Evolutionary conservation across 2,888 invertebrate genomes (phyloP), one percentile per base, ranked within the genome.

Genomic region (Eristalis intricaria): DNA sequence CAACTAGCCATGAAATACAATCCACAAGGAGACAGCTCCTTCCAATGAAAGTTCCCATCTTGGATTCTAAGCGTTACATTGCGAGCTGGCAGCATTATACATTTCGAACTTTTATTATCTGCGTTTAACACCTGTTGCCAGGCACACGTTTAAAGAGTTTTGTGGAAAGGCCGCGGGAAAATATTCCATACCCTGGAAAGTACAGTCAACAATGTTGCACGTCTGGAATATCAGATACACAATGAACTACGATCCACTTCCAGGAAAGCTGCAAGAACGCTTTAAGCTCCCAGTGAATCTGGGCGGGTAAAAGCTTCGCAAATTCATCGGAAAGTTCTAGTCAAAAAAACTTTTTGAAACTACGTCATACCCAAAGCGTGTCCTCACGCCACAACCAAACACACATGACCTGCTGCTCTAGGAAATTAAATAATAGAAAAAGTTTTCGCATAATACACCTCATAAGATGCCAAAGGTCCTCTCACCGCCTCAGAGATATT

Each of bases 221-320:
- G 1, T 56, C 50, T 82, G 78, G 82, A 86, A 86, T 26, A 70
- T 19, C 50, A 35, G 64, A 69, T 19, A 15, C 13, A 22, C 4
- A 29, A 69, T 78, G 73, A 73, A 58, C 61, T 82, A 38, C 11
- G 71, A 77, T 66, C 85, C 82, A 86, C 74, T 86, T 86, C 86
- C 86, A 86, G 4, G 4, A 61, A 78, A 85, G 85, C 77, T 85
- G 0, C 23, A 11, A 11, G 2, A 78, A 78, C 82, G 78, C 86
- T 86, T 1, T 22, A 8, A 43, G 50, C 38, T 74, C 64, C 38
- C 2, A 70, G 63, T 86, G 82, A 86, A 82, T 86, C 71, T 86
- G 86, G 86, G 86, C 83, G 86, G 86, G 86, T 86, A 60, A 82
- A 86, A 86, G 86, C 63, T 68, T 11, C 0, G 10, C 2, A 10